Base-by-base conservation (phyloP, 2,888 invertebrate genomes). In the Bembecia ichneumoniformis region DNA sequence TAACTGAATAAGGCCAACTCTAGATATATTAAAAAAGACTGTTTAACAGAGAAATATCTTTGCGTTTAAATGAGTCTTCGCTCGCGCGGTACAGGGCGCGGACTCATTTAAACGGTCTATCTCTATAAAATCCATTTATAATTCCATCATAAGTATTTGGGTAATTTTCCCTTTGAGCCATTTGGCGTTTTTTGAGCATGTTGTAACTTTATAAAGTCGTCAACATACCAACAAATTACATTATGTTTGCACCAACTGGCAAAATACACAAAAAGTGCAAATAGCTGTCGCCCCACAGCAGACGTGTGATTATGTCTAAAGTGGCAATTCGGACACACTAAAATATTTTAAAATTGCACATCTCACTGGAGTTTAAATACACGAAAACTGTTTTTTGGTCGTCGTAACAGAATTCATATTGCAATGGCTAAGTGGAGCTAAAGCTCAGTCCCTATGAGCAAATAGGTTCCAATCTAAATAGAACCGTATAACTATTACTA, bases 241-340 rank as follows among this genome's bases (percentile, higher is more conserved):
- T 66, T 64, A 68, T 64, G 64, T 66, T 69, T 67, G 68, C 61
- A 54, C 66, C 75, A 74, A 72, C 67, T 74, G 74, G 69, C 65
- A 69, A 71, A 72, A 71, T 58, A 72, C 62, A 69, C 63, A 71
- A 75, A 73, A 76, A 75, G 66, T 73, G 64, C 71, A 77, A 81
- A 77, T 74, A 74, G 59, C 66, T 63, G 60, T 58, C 70, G 68
- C 71, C 73, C 71, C 68, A 66, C 59, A 56, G 55, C 63, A 60
- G 58, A 60, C 59, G 60, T 52, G 55, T 63, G 65, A 76, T 77
- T 76, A 75, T 72, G 68, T 71, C 68, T 70, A 68, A 67, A 80
- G 79, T 71, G 74, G 75, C 73, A 78, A 78, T 76, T 71, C 60
- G 55, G 60, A 56, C 58, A 64, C 63, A 59, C 68, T 71, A 62